Evolutionary conservation across 2,113 vertebrate species (phyloP), one percentile per base, ranked within the genome.

Genomic region (Clupea harengus): DNA sequence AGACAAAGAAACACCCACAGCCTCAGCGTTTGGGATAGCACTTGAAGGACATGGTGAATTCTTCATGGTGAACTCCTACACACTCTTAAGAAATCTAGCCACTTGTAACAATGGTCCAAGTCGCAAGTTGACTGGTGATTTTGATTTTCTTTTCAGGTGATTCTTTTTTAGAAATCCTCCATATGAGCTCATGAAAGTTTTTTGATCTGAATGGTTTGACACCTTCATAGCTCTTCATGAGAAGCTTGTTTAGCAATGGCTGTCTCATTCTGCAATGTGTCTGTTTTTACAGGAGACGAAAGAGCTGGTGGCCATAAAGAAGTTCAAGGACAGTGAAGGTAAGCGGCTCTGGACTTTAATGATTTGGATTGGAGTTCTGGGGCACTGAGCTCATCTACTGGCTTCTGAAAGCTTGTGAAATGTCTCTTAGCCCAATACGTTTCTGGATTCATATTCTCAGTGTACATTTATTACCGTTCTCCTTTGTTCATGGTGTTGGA

Each of bases 231-330:
- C 25, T 78, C 25, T 44, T 78, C 0, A 17, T 78, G 72, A 5
- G 39, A 78, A 78, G 32, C 64, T 67, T 28, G 22, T 67, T 67
- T 67, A 32, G 13, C 39, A 32, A 78, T 75, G 10, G 72, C 72
- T 15, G 28, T 87, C 39, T 4, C 86, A 2, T 89, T 72, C 88
- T 57, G 72, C n/a, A 81, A 84, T 86, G 81, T 88, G 39, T 86
- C 50, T 89, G 57, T 85, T 86, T 57, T 90, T 81, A 57, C 94
- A 99, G 98, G 98, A 99, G 94, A 99, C 98, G 64, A 98, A 99
- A 95, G 98, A 99, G 95, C 97, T 99, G 93, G 98, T 99, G 96
- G 98, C 98, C 82, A 99, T 99, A 93, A 99, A 99, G 95, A 99
- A 99, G 95, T 99, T 99, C 94, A 99, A 99, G 95, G 98, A 99